These are phyloP conservation scores for Lepidurus packardi DNA, from an alignment of 1,140 invertebrate species.

Conservation along the genomic window DNA sequence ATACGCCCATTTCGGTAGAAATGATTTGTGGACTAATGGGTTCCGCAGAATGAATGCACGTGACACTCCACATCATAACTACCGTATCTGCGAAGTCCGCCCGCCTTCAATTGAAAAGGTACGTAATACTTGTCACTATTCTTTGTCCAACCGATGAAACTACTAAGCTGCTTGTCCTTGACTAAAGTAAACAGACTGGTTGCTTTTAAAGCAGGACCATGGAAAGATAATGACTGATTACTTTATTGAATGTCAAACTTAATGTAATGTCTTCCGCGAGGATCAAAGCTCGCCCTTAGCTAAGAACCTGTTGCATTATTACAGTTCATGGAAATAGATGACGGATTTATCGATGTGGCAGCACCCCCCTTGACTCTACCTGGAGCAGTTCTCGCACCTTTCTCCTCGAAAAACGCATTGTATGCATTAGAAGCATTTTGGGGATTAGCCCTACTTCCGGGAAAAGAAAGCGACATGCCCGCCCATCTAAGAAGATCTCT, in stretches of 20 bases:
- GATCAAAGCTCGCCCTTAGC: too few species aligned
- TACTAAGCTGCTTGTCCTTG: neutral
- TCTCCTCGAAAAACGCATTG: conserved; percentile 41
- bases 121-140: neutral
- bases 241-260: neutral
- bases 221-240: neutral
- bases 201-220: neutral
- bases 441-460: conserved; percentile 41
- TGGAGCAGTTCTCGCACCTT: conserved; percentile 41
- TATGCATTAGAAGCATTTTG: conserved; percentile 42
- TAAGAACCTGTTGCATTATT: too few species aligned
- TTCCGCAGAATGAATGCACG: conserved; percentile 33
- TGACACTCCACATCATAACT: conserved; percentile 32
- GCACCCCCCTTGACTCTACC: conserved; percentile 42
- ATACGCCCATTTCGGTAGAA: conserved; percentile 37
- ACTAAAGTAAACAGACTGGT: neutral
- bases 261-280: too few species aligned
- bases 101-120: conserved; percentile 38
- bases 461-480: conserved; percentile 27
- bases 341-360: conserved; percentile 40
- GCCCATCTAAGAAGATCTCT: conserved; percentile 38
- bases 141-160: neutral
- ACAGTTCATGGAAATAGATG: conserved; percentile 42
- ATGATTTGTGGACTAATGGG: conserved; percentile 37
- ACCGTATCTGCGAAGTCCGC: conserved; percentile 37